Conservation (phyloP, 2,113 vertebrate species). For the Vidua macroura region DNA sequence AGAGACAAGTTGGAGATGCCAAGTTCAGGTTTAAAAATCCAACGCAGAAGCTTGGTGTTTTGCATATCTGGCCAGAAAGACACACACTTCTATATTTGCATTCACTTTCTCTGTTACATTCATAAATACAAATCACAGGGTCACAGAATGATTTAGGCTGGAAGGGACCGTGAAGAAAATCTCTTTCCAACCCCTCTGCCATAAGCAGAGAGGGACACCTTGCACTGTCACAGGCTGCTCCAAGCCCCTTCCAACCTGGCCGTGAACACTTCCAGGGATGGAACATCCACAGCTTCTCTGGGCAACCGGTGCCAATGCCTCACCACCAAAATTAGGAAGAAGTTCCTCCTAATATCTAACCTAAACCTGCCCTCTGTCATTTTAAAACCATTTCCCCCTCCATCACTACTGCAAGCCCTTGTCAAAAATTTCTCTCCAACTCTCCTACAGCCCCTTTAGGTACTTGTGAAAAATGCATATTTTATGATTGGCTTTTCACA, state of each 20-base stretch:
- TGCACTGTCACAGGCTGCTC: neutral
- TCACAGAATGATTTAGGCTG: neutral
- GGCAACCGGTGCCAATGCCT: neutral
- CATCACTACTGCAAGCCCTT: neutral
- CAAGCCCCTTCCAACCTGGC: neutral
- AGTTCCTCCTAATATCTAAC: neutral
- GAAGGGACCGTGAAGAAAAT: neutral
- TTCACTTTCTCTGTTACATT: neutral
- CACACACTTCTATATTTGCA: neutral
- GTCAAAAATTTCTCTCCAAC: neutral
- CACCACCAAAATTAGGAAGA: neutral
- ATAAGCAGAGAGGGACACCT: neutral
- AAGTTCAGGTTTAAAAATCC: constrained; percentile 17
- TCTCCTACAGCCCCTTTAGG: neutral
- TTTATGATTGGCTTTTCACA: too few relatives aligned
- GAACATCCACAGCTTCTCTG: neutral
- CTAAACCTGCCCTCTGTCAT: neutral
- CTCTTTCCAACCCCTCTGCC: neutral
- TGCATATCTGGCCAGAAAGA: neutral
- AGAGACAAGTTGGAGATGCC: constrained; percentile 20
- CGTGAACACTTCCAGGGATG: neutral
- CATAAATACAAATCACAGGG: neutral
- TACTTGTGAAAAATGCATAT: too few relatives aligned
- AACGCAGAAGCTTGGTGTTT: neutral
- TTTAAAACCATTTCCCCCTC: neutral